Base-by-base conservation (phyloP, 2,113 vertebrate species). In the Oreotrochilus melanogaster region DNA sequence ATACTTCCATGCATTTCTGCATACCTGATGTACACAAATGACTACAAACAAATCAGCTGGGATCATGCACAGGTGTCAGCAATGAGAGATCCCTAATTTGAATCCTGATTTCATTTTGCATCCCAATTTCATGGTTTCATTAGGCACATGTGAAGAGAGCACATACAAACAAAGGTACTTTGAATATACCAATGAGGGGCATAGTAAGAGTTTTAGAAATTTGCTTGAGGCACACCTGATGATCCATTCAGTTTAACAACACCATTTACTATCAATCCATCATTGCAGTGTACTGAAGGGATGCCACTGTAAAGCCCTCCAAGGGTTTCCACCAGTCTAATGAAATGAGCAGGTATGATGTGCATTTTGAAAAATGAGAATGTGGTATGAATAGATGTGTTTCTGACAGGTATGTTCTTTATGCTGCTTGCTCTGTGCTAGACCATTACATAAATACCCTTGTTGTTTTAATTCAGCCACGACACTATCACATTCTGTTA, bases 231-330 rank as follows among this genome's bases (percentile, higher is more conserved):
- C 65, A 35, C 7, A 19, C 61, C 67, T 82, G 89, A 85, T 61
- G 43, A 42, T 84, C 48, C 18, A 14, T 87, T 88, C 66, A 92
- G 54, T 81, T 95, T 91, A 90, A 82, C n/a, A 86, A 81, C 42
- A 81, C 62, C 31, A 89, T 93, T 95, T 96, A 78, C 71, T 90
- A 66, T 94, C 47, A 91, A 73, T 94, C 72, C 27, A 43, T 87
- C 69, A 39, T 47, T 58, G 76, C 66, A 69, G 23, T 19, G 11
- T 74, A 66, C 95, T 94, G 74, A 97, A 94, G 69, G 67, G 60
- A 86, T 16, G 11, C 45, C 4, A 23, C 47, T 72, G 2, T 50
- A 35, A 37, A 42, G 17, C 78, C 62, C 70, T 87, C 74, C 70
- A 62, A 81, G 82, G 50, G 53, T 76, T 93, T 58, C 53, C 35